Evolutionary conservation across 2,113 vertebrate species (phyloP).

Genomic region (Amblyopsis rosae): DNA sequence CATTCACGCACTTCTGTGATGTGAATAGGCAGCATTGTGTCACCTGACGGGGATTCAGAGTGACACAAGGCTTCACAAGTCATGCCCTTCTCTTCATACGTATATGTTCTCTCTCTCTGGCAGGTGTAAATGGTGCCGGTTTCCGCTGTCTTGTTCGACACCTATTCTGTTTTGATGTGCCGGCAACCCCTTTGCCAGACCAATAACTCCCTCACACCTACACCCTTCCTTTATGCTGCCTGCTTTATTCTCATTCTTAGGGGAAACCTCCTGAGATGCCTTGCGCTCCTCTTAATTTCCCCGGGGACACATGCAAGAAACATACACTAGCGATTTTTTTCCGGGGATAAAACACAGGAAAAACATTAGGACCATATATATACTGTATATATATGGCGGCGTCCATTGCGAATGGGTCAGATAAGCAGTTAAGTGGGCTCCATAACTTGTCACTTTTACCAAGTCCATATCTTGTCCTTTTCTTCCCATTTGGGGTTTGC

Average conservation of each 20-base stretch:
- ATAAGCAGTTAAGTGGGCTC: constrained; percentile 67
- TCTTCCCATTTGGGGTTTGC: background rate
- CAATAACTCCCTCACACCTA: constrained; percentile 76
- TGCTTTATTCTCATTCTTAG: constrained; percentile 77
- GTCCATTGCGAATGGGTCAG: constrained; percentile 61
- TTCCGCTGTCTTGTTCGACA: constrained; percentile 73
- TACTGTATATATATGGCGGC: constrained; percentile 56
- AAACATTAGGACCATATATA: constrained; percentile 61
- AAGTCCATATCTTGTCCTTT: constrained; percentile 41
- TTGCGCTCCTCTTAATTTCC: constrained; percentile 82
- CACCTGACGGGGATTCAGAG: constrained; percentile 50
- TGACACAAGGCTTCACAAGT: constrained; percentile 56
- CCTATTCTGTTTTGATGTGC: constrained; percentile 75
- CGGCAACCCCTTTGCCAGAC: constrained; percentile 76
- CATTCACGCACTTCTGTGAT: constrained; percentile 56
- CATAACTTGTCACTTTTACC: constrained; percentile 59
- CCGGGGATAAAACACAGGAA: constrained; percentile 72
- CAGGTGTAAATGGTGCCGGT: constrained; percentile 74
- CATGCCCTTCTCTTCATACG: constrained; percentile 47
- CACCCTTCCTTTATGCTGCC: constrained; percentile 73
- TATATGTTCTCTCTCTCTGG: constrained; percentile 37
- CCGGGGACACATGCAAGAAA: constrained; percentile 75
- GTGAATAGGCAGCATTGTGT: constrained; percentile 52
- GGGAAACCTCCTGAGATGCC: constrained; percentile 75
- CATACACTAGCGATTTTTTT: constrained; percentile 76